Percentiles rank a stretch among this genome's conserved stretches.
phyloP scores from a whole-genome alignment of 2,888 invertebrate species.

The Lacanobia oleracea region DNA sequence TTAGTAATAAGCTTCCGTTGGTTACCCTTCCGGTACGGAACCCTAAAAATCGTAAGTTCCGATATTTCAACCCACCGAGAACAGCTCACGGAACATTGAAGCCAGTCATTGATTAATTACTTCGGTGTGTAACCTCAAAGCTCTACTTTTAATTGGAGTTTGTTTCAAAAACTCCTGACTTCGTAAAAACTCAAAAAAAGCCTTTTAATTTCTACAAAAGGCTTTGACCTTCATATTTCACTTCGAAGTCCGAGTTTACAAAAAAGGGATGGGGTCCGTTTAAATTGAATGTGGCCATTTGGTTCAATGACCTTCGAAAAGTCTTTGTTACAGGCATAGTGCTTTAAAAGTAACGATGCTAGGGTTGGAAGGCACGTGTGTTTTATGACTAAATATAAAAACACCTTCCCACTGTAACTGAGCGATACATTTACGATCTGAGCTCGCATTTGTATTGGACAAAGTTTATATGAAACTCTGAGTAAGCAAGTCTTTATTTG shows the following conservation, averaged over 20 bases:
- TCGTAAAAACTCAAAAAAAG: constrained; percentile 28
- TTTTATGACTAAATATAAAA: constrained; percentile 84
- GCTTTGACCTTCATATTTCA: constrained; percentile 35
- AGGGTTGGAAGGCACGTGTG: constrained; percentile 76
- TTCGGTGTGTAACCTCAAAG: constrained; percentile 39
- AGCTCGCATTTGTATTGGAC: constrained; percentile 69
- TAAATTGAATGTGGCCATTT: constrained; percentile 33
- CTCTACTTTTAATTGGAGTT: constrained; percentile 48
- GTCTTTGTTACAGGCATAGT: constrained; percentile 56
- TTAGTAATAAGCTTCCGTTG: too few relatives aligned
- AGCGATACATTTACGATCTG: constrained; percentile 73
- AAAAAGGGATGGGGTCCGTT: constrained; percentile 20
- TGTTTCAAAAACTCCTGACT: constrained; percentile 33
- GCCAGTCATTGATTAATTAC: constrained; percentile 40
- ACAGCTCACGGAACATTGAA: constrained; percentile 21
- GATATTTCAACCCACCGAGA: constrained; percentile 14
- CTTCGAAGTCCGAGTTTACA: constrained; percentile 33
- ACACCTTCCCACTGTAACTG: constrained; percentile 73
- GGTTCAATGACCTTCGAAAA: constrained; percentile 53
- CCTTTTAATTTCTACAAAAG: constrained; percentile 53
- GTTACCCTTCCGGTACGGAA: too few relatives aligned
- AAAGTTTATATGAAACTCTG: constrained; percentile 59
- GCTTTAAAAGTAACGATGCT: constrained; percentile 58
- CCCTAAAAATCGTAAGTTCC: not conserved
- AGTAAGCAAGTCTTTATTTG: constrained; percentile 60